These are phyloP conservation scores for Limosa lapponica DNA, from an alignment of 2,797 vertebrate genomes.

Conservation along the genomic window DNA sequence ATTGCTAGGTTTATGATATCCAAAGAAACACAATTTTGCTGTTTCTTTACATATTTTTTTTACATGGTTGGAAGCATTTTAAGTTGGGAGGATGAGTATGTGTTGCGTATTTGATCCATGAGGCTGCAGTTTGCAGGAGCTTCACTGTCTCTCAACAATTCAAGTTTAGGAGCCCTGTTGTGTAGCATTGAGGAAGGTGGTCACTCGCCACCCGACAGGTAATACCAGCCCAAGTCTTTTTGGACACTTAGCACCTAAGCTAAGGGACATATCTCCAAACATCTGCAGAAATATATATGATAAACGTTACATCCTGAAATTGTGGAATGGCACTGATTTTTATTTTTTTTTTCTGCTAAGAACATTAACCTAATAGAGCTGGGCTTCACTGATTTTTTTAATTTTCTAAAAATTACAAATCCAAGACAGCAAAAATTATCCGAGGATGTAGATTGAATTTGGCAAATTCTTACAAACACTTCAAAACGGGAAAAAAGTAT, in stretches of 20 bases:
- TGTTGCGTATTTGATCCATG: not conserved
- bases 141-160: not conserved
- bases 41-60: not conserved
- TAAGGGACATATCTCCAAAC: not conserved
- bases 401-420: not conserved
- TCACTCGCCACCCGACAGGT: too few relatives aligned
- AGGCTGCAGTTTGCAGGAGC: not conserved
- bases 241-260: not conserved
- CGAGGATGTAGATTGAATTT: not conserved
- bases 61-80: not conserved
- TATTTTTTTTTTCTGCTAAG: not conserved
- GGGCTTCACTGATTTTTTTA: not conserved
- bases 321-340: too few relatives aligned
- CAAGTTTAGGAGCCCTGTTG: too few relatives aligned
- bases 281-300: not conserved
- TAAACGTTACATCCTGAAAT: not conserved
- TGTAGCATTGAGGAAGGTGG: accelerated
- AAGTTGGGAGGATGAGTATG: not conserved
- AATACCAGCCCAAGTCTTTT: accelerated
- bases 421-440: not conserved
- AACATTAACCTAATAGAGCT: not conserved
- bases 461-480: not conserved
- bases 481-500: not conserved
- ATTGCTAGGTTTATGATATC: not conserved
- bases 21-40: not conserved